These are phyloP conservation scores for Neotoma lepida DNA, from an alignment of 2,113 vertebrate species.

Conservation along the genomic window DNA sequence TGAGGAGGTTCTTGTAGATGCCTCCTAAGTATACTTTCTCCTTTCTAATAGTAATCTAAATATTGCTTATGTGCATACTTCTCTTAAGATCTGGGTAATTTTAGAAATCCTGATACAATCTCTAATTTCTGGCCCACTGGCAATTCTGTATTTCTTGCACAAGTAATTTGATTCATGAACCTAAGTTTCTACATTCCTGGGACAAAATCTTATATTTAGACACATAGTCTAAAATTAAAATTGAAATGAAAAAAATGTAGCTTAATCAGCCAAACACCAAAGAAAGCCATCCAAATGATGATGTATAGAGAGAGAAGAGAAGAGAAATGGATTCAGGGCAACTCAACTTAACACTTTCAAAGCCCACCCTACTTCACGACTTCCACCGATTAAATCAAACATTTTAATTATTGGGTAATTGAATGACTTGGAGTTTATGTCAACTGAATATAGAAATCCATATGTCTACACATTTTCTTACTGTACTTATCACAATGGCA, in stretches of 20 bases:
- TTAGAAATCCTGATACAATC: background rate
- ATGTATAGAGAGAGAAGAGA: background rate
- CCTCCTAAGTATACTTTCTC: background rate
- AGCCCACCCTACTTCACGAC: background rate
- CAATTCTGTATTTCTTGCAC: background rate
- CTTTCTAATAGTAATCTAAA: background rate
- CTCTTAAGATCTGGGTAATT: background rate
- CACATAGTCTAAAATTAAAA: background rate
- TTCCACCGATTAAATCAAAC: background rate
- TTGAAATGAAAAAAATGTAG: background rate
- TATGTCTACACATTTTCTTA: background rate
- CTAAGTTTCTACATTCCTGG: background rate
- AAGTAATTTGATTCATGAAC: background rate
- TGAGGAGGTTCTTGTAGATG: background rate
- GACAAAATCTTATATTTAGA: background rate
- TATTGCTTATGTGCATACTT: background rate
- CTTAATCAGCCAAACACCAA: background rate
- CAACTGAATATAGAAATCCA: background rate
- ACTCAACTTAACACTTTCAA: background rate
- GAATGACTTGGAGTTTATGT: background rate
- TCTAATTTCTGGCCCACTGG: background rate
- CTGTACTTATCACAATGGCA: background rate
- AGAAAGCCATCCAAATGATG: background rate
- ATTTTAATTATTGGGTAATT: conserved; percentile 31
- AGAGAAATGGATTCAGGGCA: background rate